phyloP scores from a whole-genome alignment of 2,113 vertebrate species.

The Mormyrus lacerda region DNA sequence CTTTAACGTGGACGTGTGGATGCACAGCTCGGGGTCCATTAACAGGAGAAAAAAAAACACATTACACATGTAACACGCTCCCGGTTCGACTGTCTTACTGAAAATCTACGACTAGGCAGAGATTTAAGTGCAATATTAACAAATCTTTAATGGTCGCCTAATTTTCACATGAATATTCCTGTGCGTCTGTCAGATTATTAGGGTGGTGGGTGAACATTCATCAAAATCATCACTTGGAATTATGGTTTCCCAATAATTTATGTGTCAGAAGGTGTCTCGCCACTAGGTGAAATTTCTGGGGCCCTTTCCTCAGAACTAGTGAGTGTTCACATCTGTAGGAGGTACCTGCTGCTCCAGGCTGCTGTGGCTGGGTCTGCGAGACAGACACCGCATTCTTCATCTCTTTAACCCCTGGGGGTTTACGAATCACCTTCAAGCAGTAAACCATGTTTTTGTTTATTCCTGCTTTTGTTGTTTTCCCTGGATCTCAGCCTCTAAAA shows the following conservation, averaged over 20 bases:
- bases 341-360: background rate
- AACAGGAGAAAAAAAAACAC: background rate
- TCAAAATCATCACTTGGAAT: background rate
- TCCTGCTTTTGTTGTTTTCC: conserved; percentile 57
- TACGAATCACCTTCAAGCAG: conserved; percentile 60
- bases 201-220: background rate
- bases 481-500: conserved; percentile 58
- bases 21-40: background rate
- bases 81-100: background rate
- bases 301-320: background rate
- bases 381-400: conserved; percentile 24
- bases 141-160: background rate
- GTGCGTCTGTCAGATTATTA: background rate
- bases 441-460: conserved; percentile 57
- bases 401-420: conserved; percentile 62
- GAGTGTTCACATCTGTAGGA: background rate
- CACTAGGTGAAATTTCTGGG: background rate
- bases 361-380: background rate
- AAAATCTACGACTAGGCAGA: background rate
- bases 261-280: background rate
- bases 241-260: background rate
- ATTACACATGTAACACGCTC: background rate
- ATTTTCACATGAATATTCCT: background rate
- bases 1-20: background rate
- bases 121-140: background rate